Evolutionary conservation across 2,888 invertebrate species (phyloP).

Genomic region (Teleiodes luculella): DNA sequence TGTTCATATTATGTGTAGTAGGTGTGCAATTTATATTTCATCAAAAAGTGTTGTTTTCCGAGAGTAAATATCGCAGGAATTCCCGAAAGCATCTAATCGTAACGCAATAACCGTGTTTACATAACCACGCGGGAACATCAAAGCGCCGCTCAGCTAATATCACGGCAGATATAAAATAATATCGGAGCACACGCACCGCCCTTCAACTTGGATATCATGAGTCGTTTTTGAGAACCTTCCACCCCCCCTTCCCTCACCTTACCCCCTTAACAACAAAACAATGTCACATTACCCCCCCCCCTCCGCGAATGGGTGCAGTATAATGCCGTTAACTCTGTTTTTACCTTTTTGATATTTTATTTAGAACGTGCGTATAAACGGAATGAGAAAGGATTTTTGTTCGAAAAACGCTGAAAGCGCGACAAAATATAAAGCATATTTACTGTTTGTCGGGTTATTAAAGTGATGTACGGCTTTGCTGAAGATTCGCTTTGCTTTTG

Average conservation of each 20-base stretch:
- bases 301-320: not conserved
- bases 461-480: not conserved
- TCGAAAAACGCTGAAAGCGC: not conserved
- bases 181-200: not conserved
- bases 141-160: not conserved
- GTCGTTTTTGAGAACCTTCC: not conserved
- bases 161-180: constrained; percentile 3
- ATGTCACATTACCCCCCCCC: constrained; percentile 12
- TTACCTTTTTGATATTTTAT: constrained; percentile 10
- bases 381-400: constrained; percentile 8
- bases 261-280: constrained; percentile 13
- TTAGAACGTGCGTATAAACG: not conserved
- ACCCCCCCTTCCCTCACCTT: not conserved
- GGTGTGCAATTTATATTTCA: no score
- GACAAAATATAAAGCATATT: not conserved
- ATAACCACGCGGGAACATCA: not conserved
- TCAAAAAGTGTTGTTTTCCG: not conserved
- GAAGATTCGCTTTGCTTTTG: not conserved
- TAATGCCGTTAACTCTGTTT: constrained; percentile 14
- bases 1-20: no score
- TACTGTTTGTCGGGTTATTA: not conserved
- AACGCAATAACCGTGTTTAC: not conserved
- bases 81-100: not conserved
- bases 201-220: not conserved
- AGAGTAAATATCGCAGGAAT: not conserved